A percentile compares a stretch with the other conserved stretches of the same genome.
phyloP scores from a whole-genome alignment of 2,797 vertebrate species.

The Tiaroga cobitis region DNA sequence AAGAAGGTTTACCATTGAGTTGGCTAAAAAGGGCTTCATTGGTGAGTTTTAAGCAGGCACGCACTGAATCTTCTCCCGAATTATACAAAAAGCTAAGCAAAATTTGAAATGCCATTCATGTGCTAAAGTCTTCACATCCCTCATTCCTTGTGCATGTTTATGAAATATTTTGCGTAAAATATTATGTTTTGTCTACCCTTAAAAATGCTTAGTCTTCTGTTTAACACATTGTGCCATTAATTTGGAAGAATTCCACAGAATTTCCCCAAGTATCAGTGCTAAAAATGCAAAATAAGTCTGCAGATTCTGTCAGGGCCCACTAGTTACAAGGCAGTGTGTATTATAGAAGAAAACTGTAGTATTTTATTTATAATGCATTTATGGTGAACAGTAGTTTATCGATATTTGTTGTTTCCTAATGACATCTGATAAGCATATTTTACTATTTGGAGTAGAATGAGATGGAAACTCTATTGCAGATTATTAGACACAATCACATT shows the following conservation, averaged over 20 bases:
- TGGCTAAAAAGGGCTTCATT: constrained; percentile 96
- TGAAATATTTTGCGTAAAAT: not conserved
- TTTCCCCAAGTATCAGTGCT: not conserved
- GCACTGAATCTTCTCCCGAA: not conserved
- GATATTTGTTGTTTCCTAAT: not conserved
- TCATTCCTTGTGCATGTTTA: not conserved
- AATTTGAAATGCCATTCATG: not conserved
- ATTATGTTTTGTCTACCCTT: not conserved
- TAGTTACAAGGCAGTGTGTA: not conserved
- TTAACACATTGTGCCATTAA: not conserved
- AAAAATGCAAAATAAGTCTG: not conserved
- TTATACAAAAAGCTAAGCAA: not conserved
- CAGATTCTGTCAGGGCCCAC: not conserved
- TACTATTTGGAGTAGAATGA: not conserved
- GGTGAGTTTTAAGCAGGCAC: constrained; percentile 77
- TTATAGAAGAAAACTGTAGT: not conserved
- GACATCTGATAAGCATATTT: constrained; percentile 9
- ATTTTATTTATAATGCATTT: not conserved
- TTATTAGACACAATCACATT: not conserved
- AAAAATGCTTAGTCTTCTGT: not conserved
- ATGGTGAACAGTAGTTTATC: not conserved
- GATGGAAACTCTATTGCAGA: not conserved
- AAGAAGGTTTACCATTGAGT: constrained; percentile 93
- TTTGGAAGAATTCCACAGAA: not conserved
- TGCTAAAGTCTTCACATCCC: not conserved